Conservation (phyloP, 2,797 vertebrate genomes). For the Vireo griseus region DNA sequence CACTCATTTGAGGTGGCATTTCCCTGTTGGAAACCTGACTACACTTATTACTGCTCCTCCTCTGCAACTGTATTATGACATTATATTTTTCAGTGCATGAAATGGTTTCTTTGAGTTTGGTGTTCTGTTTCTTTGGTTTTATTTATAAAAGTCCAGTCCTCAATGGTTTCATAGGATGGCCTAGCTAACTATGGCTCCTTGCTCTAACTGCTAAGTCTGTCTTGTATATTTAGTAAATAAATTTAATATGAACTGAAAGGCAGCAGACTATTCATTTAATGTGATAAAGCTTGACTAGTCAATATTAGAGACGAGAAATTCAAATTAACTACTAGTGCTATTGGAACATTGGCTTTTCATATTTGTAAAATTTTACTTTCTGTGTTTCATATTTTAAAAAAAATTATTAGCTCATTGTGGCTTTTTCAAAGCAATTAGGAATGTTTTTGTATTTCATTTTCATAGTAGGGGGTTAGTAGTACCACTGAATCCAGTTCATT, state of each 20-base stretch:
- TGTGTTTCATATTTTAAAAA: not conserved
- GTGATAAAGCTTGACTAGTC: not conserved
- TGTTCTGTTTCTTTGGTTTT: not conserved
- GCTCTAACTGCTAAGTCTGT: not conserved
- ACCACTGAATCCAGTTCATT: not conserved
- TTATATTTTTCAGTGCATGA: rapidly evolving
- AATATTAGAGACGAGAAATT: not conserved
- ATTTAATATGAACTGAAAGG: not conserved
- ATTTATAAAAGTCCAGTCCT: not conserved
- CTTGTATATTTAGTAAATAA: not conserved
- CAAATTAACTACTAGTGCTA: not conserved
- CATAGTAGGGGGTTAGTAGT: not conserved
- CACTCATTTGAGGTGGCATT: not conserved
- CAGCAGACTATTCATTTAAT: not conserved
- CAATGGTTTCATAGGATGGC: not conserved
- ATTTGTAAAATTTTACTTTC: not conserved
- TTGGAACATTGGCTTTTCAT: not conserved
- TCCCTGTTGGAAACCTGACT: not conserved
- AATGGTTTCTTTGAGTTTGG: not conserved
- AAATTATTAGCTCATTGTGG: not conserved
- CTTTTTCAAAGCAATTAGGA: not conserved
- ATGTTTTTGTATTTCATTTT: not conserved
- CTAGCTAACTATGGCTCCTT: not conserved
- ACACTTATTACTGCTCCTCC: not conserved
- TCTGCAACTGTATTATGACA: not conserved